A percentile compares a stretch with the other conserved stretches of the same genome.
phyloP scores from a whole-genome alignment of 2,888 invertebrate genomes.

The Yponomeuta sedellus region DNA sequence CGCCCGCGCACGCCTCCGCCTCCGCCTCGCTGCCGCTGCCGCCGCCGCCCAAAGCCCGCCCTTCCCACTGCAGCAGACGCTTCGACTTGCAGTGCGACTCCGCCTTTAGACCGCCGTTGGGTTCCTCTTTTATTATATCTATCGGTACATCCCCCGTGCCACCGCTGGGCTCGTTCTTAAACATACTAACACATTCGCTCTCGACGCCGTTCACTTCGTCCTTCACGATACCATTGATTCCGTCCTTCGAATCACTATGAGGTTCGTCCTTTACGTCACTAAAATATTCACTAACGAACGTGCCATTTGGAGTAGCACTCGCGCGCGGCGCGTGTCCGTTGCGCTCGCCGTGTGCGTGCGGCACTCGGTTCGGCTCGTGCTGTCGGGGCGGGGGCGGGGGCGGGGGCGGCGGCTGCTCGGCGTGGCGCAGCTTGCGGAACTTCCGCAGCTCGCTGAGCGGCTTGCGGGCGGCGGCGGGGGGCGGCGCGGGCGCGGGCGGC shows the following conservation, averaged over 20 bases:
- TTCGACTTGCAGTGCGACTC: slow-evolving; percentile 75
- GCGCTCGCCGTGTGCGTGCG: no score
- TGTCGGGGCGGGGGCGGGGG: background rate
- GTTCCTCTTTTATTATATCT: background rate
- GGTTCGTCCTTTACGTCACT: no score
- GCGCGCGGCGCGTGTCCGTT: no score
- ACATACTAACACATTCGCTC: no score
- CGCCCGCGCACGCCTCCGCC: slow-evolving; percentile 27
- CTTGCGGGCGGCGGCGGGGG: slow-evolving; percentile 10
- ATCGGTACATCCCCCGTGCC: no score
- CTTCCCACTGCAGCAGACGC: slow-evolving; percentile 86
- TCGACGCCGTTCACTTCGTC: slow-evolving; percentile 72
- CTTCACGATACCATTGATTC: background rate
- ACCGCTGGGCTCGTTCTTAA: no score
- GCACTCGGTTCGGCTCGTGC: background rate
- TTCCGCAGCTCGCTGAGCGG: slow-evolving; percentile 17
- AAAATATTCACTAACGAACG: no score
- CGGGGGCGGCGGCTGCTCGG: slow-evolving; percentile 14
- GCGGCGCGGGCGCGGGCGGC: slow-evolving; percentile 26
- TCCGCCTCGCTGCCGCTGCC: slow-evolving; percentile 77
- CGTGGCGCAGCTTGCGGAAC: slow-evolving; percentile 22
- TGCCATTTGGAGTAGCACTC: no score
- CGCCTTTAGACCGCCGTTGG: slow-evolving; percentile 74
- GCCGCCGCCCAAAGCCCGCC: slow-evolving; percentile 85
- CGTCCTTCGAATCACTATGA: no score